Evolutionary conservation across 1,140 invertebrate species (phyloP).

Genomic region (Antheraea pernyi): DNA sequence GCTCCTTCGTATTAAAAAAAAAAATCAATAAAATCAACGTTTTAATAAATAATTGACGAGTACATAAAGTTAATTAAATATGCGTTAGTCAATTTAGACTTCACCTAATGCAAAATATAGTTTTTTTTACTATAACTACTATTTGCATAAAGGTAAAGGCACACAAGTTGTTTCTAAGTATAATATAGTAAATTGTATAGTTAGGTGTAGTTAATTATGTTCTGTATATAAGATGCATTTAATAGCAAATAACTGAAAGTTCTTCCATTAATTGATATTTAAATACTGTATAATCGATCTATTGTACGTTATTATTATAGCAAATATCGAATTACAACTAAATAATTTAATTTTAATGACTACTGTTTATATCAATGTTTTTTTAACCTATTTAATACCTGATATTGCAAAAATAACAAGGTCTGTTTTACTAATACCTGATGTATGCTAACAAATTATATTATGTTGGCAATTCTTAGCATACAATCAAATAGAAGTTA

Average conservation of each 20-base stretch:
- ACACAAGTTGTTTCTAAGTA: not conserved
- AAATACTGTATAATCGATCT: not conserved
- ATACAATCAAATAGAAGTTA: no score
- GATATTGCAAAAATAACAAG: no score
- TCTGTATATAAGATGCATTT: slow-evolving; percentile 13
- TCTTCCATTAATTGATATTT: slow-evolving; percentile 10
- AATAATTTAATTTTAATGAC: not conserved
- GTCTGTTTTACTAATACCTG: no score
- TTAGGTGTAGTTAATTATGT: not conserved
- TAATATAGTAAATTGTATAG: not conserved
- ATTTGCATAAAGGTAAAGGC: not conserved
- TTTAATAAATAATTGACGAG: no score
- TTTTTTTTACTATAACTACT: not conserved
- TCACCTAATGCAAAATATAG: not conserved
- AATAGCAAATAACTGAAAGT: slow-evolving; percentile 9
- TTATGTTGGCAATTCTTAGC: no score
- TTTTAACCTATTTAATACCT: not conserved
- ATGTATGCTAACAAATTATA: no score
- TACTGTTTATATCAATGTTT: not conserved
- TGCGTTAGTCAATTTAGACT: no score
- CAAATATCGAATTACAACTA: no score
- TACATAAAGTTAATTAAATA: no score
- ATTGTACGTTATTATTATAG: not conserved
- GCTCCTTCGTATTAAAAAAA: no score
- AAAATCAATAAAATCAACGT: no score